A percentile compares a stretch with the other conserved stretches of the same genome.
phyloP scores from a whole-genome alignment of 2,888 invertebrate species.

The Mechanitis mazaeus region DNA sequence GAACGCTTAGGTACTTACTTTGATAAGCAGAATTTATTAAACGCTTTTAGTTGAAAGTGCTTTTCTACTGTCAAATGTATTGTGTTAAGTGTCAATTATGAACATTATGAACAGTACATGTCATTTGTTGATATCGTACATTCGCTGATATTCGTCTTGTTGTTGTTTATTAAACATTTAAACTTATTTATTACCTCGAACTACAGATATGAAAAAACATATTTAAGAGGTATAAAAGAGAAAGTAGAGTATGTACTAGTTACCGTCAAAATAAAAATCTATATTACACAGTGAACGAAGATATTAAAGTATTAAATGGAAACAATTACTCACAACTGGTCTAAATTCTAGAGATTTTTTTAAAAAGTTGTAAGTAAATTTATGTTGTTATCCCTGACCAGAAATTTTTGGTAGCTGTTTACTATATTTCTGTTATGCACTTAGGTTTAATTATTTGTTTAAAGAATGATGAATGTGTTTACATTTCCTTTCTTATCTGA shows the following conservation, averaged over 20 bases:
- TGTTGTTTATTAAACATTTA: background rate
- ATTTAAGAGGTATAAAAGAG: no score
- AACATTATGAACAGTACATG: background rate
- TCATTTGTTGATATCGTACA: slow-evolving; percentile 5
- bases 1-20: no score
- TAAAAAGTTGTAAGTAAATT: slow-evolving; percentile 47
- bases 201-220: background rate
- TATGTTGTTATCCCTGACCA: background rate
- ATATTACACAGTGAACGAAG: slow-evolving; percentile 50
- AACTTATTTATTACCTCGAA: background rate
- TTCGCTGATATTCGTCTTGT: background rate
- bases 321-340: slow-evolving; percentile 42
- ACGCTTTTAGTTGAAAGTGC: no score
- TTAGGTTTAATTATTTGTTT: slow-evolving; percentile 32
- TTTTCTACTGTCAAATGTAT: no score
- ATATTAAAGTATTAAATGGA: slow-evolving; percentile 49
- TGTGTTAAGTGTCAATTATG: no score
- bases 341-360: slow-evolving; percentile 46
- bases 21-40: no score
- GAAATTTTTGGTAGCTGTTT: background rate
- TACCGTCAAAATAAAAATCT: background rate
- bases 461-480: slow-evolving; percentile 71
- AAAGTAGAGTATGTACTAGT: no score
- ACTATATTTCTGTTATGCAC: background rate
- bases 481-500: slow-evolving; percentile 78